Base-by-base conservation (phyloP, 2,113 vertebrate genomes). In the Thamnaconus septentrionalis region DNA sequence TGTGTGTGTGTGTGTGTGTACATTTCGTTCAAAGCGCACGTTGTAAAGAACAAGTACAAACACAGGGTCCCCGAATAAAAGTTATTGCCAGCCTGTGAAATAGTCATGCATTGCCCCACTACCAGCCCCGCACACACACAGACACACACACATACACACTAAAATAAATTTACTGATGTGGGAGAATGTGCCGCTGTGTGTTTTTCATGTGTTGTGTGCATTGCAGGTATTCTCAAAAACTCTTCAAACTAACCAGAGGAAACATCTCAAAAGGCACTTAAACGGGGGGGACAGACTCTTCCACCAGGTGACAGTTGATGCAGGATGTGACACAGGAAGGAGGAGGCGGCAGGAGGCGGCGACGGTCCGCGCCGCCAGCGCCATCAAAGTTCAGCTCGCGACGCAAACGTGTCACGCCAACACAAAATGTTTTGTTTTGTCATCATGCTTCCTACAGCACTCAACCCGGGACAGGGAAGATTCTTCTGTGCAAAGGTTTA, bases 251-350 rank as follows among this genome's bases (percentile, higher is more conserved):
- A 71, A 74, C 71, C 69, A 75, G 58, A 69, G 69, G 78, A 84
- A 85, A 71, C 71, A 80, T 78, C 53, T 87, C 68, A 55, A 78
- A 89, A 92, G 91, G 91, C 91, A 92, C 90, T 92, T 91, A 76
- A 86, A 82, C 60, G 77, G 76, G 74, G 74, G 84, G 61, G 61
- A 61, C 52, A 52, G 7, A 2, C 45, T 41, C n/a, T 47, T 12
- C 4, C 66, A 57, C 41, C n/a, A n/a, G 40, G 59, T 31, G 18
- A 31, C 18, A 31, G 18, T 47, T 66, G 50, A 60, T 69, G 53
- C 42, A 46, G 51, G 63, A 67, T 69, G 9, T 50, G 64, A 61
- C 48, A 72, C 31, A 65, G 66, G 55, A 76, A 42, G 46, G 66
- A 77, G 76, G 71, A 78, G 71, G 77, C 73, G 76, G 71, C 71